These are phyloP conservation scores for Hippocampus comes DNA, from an alignment of 2,113 vertebrate species.

Conservation along the genomic window DNA sequence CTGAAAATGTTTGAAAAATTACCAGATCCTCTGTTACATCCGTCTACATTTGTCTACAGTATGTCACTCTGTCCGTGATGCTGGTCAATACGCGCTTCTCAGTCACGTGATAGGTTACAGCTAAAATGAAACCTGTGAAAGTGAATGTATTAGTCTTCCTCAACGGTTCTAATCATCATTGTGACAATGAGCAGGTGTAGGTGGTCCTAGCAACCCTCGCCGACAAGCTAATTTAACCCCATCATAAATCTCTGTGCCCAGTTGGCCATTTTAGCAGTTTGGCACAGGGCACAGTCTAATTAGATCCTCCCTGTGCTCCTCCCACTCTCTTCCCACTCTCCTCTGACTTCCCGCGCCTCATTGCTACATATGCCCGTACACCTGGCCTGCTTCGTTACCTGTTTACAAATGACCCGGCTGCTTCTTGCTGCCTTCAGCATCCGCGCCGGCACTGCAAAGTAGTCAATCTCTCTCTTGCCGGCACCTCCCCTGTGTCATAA, in stretches of 20 bases:
- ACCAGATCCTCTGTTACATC: no score
- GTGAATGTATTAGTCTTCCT: neutral
- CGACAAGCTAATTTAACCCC: conserved; percentile 68
- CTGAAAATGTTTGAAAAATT: no score
- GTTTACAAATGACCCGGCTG: conserved; percentile 94
- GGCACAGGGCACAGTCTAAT: conserved; percentile 70
- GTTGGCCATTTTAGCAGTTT: conserved; percentile 72
- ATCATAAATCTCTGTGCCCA: conserved; percentile 68
- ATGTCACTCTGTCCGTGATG: no score
- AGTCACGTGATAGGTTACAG: no score
- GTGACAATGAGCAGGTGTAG: conserved; percentile 62
- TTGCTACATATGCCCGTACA: conserved; percentile 81
- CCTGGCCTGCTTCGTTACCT: conserved; percentile 92
- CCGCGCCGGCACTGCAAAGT: conserved; percentile 63
- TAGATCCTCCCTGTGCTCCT: conserved; percentile 61
- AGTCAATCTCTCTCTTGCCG: conserved; percentile 53
- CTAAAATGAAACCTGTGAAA: no score
- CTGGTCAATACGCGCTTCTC: no score
- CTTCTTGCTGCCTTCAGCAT: conserved; percentile 98
- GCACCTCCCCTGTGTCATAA: conserved; percentile 91
- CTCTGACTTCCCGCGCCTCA: conserved; percentile 58
- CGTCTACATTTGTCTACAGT: no score
- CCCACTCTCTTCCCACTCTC: conserved; percentile 54
- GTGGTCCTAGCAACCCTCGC: conserved; percentile 53
- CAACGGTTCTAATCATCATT: conserved; percentile 54